These are phyloP conservation scores for Mesorhabditis spiculigera DNA, from an alignment of 2,888 invertebrate species.

Conservation along the genomic window DNA sequence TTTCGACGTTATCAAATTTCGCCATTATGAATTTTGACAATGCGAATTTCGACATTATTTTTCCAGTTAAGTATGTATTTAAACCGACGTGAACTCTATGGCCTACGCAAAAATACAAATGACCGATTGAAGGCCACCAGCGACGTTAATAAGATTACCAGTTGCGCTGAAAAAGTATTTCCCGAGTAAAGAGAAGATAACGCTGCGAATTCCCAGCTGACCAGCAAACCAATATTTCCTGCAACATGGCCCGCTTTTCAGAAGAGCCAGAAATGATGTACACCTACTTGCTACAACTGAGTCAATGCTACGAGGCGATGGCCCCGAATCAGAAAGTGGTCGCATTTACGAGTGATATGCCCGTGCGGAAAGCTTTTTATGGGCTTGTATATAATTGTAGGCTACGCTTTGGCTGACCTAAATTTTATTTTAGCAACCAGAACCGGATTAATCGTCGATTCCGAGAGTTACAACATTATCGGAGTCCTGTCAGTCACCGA, in stretches of 20 bases:
- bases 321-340: constrained; percentile 32
- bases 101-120: no score
- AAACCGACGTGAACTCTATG: no score
- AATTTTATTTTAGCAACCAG: constrained; percentile 20
- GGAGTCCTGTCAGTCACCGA: constrained; percentile 37
- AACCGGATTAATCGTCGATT: constrained; percentile 29
- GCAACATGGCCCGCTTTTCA: constrained; percentile 9
- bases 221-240: no score
- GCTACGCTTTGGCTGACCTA: constrained; percentile 10
- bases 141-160: no score
- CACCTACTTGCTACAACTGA: constrained; percentile 28
- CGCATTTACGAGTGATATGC: constrained; percentile 31
- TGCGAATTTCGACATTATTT: no score
- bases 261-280: constrained; percentile 31
- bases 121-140: no score
- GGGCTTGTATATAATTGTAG: constrained; percentile 32
- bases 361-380: constrained; percentile 31
- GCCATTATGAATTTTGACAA: no score
- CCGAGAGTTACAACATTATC: constrained; percentile 23
- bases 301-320: constrained; percentile 35
- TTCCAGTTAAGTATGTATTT: no score
- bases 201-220: no score
- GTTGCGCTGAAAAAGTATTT: no score
- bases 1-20: no score
- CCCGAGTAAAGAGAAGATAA: no score